Evolutionary conservation across 1,140 invertebrate genomes (phyloP), one percentile per base, ranked within the genome.

Genomic region (Melipona quadrifasciata): DNA sequence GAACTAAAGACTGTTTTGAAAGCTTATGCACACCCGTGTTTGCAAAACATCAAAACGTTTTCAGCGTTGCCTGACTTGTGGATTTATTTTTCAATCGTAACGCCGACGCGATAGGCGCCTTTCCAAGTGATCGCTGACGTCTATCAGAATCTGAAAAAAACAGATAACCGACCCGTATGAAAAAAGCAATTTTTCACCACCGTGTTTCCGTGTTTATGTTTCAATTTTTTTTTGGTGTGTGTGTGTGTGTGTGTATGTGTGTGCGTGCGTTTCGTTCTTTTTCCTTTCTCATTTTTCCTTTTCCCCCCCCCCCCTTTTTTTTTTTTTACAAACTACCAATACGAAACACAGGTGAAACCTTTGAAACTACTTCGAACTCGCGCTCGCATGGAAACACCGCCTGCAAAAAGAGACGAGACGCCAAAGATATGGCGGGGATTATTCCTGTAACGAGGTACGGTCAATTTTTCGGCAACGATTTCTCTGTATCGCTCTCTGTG

Each of bases 81-180:
- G 24, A 61, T 72, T 81, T 81, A 73, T 73, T 80, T 80, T 80
- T 61, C 53, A 27, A 70, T 70, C 39, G 39, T 64, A 81, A 72
- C 55, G 39, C 47, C 79, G 5, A 27, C 57, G 21, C 67, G 79
- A 81, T 53, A 19, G 57, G 47, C 27, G 39, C 27, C 27, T 51
- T 57, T 73, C 70, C 55, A 51, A 70, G 53, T 58, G 55, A 61
- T 80, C 67, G 39, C n/a, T 73, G 55, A 64, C 70, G n/a, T 73
- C 21, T 73, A 72, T 61, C 70, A 73, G 55, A 24, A 24, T 51
- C 57, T 31, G 55, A 61, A 73, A 73, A 61, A 81, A 72, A 81
- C n/a, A 64, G 65, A 79, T 70, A 80, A 71, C 78, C 16, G n/a
- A 8, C 17, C 39, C 24, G 55, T 31, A 34, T n/a, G 67, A 64